Evolutionary conservation across 2,113 vertebrate species (phyloP), one percentile per base, ranked within the genome.

Genomic region (Prunella himalayana): DNA sequence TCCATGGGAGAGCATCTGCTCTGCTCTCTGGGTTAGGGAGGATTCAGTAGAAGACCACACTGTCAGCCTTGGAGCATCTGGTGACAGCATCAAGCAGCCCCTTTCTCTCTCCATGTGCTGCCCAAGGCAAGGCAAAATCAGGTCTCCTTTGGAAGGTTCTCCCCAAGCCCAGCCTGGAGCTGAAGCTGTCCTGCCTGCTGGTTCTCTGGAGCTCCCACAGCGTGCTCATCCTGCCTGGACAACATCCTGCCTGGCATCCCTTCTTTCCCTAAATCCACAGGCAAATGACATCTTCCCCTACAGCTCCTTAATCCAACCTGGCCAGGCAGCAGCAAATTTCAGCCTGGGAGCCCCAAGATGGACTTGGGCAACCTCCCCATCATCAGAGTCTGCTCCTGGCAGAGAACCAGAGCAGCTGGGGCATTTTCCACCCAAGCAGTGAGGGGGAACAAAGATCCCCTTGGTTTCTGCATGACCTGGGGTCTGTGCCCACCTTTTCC

Each of bases 41-140:
- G 68, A 24, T 50, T 27, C 75, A 8, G 60, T 2, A 79, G 61
- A 53, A 85, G 83, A 23, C 25, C 75, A n/a, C 49, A 7, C 24
- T 44, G 45, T 12, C n/a, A 56, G 60, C 56, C 69, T 33, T 12
- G 25, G 15, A 50, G 72, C 45, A 51, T 50, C 71, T 69, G 59
- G 59, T 2, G 5, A 23, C 60, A 19, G 47, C 65, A 54, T 9
- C 44, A 9, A n/a, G 61, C 2, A 64, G 50, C 50, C 27, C 37
- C 41, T n/a, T 25, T 53, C 56, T 33, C 9, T 57, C 39, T 35
- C 27, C 21, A 2, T 7, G 41, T 0, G 0, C 69, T 50, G 33
- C 49, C 31, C 63, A 10, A 68, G 19, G 35, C 30, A 80, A 47
- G 2, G 31, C 23, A 45, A 5, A 33, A 9, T 9, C 44, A 49